Evolutionary conservation across 2,888 invertebrate genomes (phyloP).

Genomic region (Acleris emargana): DNA sequence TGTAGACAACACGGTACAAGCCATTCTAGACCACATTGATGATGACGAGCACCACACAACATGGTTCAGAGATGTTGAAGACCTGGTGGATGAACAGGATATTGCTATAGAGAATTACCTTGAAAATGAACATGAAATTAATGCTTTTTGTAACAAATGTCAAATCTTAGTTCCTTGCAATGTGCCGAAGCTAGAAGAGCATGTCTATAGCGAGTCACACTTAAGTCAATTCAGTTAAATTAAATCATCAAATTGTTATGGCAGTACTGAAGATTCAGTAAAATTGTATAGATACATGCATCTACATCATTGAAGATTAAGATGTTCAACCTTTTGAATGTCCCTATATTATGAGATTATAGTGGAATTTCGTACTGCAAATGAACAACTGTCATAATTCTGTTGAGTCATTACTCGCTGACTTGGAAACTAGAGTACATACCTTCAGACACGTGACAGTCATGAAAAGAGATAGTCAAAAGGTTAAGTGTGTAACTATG

Average conservation of each 20-base stretch:
- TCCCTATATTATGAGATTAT: too few relatives aligned
- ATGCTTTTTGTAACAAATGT: slow-evolving; percentile 63
- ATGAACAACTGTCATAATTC: too few relatives aligned
- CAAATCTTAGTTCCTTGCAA: slow-evolving; percentile 55
- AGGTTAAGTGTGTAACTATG: too few relatives aligned
- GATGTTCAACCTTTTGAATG: background rate
- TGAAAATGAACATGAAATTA: slow-evolving; percentile 55
- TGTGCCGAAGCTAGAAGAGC: slow-evolving; percentile 51
- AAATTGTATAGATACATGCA: background rate
- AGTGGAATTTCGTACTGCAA: too few relatives aligned
- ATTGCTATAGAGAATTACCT: slow-evolving; percentile 55
- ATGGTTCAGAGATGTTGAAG: slow-evolving; percentile 64
- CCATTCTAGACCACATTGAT: slow-evolving; percentile 58
- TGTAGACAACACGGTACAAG: slow-evolving; percentile 53
- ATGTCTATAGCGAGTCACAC: slow-evolving; percentile 60
- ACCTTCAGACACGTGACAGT: too few relatives aligned
- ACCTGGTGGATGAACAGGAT: slow-evolving; percentile 57
- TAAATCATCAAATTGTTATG: slow-evolving; percentile 17
- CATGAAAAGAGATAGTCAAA: too few relatives aligned
- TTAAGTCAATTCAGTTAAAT: slow-evolving; percentile 52
- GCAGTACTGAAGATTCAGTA: slow-evolving; percentile 17
- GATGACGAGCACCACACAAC: slow-evolving; percentile 57
- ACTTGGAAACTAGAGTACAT: too few relatives aligned
- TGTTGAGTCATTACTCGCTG: too few relatives aligned
- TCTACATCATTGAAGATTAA: background rate